Conservation (phyloP, 2,113 vertebrate genomes). For the Pseudopipra pipra region DNA sequence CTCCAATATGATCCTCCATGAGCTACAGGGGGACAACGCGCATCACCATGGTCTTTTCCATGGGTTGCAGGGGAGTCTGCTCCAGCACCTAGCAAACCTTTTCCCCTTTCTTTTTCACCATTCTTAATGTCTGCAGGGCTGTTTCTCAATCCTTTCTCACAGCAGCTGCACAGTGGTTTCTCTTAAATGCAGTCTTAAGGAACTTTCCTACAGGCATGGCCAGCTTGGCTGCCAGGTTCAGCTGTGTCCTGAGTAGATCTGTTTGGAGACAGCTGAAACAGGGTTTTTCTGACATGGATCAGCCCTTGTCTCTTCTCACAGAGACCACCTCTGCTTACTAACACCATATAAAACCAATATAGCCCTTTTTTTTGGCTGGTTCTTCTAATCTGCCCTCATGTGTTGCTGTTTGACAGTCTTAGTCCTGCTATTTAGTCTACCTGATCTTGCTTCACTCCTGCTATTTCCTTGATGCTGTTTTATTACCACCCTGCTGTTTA, state of each 20-base stretch:
- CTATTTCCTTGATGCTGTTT: not conserved
- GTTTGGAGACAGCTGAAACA: not conserved
- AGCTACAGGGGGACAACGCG: not conserved
- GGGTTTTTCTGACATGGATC: not conserved
- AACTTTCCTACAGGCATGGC: not conserved
- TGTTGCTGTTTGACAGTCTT: not conserved
- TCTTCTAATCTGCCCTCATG: not conserved
- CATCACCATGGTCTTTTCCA: not conserved
- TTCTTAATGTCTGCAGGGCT: not conserved
- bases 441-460: not conserved
- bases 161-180: not conserved
- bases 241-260: not conserved
- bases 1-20: accelerated
- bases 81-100: not conserved
- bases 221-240: not conserved
- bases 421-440: not conserved
- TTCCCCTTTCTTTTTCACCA: too few species aligned
- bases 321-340: not conserved
- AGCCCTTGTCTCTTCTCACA: not conserved
- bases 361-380: not conserved
- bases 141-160: not conserved
- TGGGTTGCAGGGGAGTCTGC: not conserved
- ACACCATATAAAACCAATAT: accelerated
- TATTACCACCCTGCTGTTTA: not conserved
- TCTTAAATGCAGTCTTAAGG: not conserved